A percentile compares a stretch with the other conserved stretches of the same genome.
Conservation (phyloP, 1,140 invertebrate genomes). For the Colletes gigas region DNA sequence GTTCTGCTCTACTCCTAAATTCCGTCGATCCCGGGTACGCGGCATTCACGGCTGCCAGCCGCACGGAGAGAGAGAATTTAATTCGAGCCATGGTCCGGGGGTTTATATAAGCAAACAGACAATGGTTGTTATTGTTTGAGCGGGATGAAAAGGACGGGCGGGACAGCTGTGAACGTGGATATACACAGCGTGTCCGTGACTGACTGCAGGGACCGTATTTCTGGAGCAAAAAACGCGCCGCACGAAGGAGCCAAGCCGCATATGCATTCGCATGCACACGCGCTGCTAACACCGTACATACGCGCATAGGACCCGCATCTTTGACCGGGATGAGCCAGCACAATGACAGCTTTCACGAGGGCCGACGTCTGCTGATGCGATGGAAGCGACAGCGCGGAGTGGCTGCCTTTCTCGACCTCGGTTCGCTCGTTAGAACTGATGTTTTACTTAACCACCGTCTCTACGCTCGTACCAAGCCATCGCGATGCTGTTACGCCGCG, state of each 20-base stretch:
- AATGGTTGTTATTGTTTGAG: constrained; percentile 69
- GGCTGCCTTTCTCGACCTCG: background rate
- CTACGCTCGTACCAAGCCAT: background rate
- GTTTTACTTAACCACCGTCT: constrained; percentile 19
- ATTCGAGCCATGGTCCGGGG: constrained; percentile 54
- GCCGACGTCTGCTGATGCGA: constrained; percentile 43
- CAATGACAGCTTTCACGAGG: constrained; percentile 67
- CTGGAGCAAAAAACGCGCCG: constrained; percentile 61
- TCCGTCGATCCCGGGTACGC: background rate
- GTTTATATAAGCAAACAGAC: constrained; percentile 67
- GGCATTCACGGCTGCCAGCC: background rate
- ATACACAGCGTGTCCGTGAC: constrained; percentile 62
- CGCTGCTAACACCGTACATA: constrained; percentile 21
- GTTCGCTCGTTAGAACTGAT: constrained; percentile 16
- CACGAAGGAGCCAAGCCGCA: constrained; percentile 31
- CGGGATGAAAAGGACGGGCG: constrained; percentile 63
- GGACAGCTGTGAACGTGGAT: constrained; percentile 63
- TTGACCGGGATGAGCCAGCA: constrained; percentile 49
- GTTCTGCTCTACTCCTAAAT: background rate
- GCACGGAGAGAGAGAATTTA: constrained; percentile 51
- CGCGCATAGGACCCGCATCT: constrained; percentile 35
- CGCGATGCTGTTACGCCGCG: background rate
- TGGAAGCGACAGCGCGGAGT: constrained; percentile 29
- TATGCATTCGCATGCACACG: constrained; percentile 42
- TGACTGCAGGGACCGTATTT: constrained; percentile 64